A percentile compares a stretch with the other conserved stretches of the same genome.
Evolutionary conservation across 1,140 invertebrate species (phyloP).

Genomic region (Neuroterus valhalla): DNA sequence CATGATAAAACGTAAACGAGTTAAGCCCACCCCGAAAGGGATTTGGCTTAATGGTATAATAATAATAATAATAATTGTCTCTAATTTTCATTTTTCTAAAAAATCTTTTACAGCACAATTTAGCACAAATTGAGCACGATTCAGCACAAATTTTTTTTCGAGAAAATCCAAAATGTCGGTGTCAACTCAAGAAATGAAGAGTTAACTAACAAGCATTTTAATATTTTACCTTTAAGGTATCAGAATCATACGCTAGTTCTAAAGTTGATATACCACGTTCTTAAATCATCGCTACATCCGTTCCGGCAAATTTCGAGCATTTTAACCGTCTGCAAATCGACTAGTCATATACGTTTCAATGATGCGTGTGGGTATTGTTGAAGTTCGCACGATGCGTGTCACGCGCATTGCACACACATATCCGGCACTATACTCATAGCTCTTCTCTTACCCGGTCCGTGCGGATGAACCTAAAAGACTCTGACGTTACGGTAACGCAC

Average conservation of each 20-base stretch:
- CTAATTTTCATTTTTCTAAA: no score
- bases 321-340: constrained; percentile 6
- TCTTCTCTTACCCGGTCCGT: constrained; percentile 47
- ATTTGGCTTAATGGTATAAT: no score
- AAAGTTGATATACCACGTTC: neutral
- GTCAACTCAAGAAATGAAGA: no score
- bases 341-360: neutral
- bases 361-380: neutral
- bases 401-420: constrained; percentile 54
- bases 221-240: no score
- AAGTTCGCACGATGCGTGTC: constrained; percentile 40
- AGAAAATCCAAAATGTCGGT: no score
- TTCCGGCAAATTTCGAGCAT: neutral
- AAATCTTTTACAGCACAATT: no score
- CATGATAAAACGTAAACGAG: no score
- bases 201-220: no score
- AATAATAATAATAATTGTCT: no score
- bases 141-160: no score
- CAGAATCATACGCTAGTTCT: neutral
- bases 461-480: neutral
- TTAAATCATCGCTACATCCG: neutral
- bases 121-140: no score
- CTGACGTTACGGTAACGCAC: constrained; percentile 23
- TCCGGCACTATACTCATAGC: constrained; percentile 53
- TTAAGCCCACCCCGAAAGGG: no score